Base-by-base conservation (phyloP, 2,113 vertebrate species). In the Poecilia latipinna region DNA sequence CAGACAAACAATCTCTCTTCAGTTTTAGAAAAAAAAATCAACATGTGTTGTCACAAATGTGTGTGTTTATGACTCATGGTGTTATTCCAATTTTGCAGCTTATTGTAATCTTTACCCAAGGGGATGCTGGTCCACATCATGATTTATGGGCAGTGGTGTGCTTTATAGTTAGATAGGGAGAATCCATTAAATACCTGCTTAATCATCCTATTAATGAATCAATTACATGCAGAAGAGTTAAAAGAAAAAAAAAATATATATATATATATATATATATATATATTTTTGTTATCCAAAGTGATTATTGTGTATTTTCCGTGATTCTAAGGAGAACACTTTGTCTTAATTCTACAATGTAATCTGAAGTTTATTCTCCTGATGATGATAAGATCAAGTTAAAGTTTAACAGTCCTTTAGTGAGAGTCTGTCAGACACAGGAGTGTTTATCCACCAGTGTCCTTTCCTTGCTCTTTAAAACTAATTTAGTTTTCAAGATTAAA, bases 141-240 rank as follows among this genome's bases (percentile, higher is more conserved):
- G 70, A 72, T 70, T 73, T 78, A 80, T 83, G 68, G 73, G 74
- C 70, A 87, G 88, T 77, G 74, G 74, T 74, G 69, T 78, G 68
- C 65, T 77, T 63, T 44, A 80, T 44, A 48, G 67, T 74, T 74
- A 73, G 72, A 89, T 78, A 75, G 86, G 79, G 72, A 72, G 80
- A 82, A 82, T 81, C 82, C 63, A 82, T 90, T 74, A 37, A 77
- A 72, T 75, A 80, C 82, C 66, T 69, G 76, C 65, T 78, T 89
- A 81, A 85, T 90, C 72, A 75, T 28, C 68, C 79, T 60, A 78
- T 93, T 91, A 92, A 88, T 83, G 70, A 87, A 91, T 89, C 87
- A 91, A 87, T 92, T 90, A 84, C 83, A 90, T 83, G 74, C 79
- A 62, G 37, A 68, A 61, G 57, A 73, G 79, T 82, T 79, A 80